Conservation (phyloP, 2,797 vertebrate species). For the Periparus ater region DNA sequence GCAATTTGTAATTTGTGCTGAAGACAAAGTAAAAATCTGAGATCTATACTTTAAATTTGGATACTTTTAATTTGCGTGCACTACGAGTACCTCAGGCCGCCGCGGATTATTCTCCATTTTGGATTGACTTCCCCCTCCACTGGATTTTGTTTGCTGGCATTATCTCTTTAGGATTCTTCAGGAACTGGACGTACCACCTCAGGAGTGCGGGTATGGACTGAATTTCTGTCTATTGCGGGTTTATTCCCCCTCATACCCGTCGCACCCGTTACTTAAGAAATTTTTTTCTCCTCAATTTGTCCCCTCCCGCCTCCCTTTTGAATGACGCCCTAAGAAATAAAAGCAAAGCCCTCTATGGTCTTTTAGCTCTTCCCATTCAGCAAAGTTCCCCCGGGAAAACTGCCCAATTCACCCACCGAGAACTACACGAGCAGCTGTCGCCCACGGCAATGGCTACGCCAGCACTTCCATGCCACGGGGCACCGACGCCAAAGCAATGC, state of each 20-base stretch:
- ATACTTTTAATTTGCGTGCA: slow-evolving; percentile 65
- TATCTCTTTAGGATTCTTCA: slow-evolving; percentile 78
- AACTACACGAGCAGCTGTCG: slow-evolving; percentile 71
- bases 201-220: slow-evolving; percentile 77
- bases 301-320: slow-evolving; percentile 47
- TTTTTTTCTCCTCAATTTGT: slow-evolving; percentile 45
- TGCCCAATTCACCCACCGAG: slow-evolving; percentile 79
- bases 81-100: slow-evolving; percentile 77
- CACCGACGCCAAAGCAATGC: not conserved
- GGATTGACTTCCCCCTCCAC: slow-evolving; percentile 82
- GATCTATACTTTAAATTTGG: slow-evolving; percentile 64
- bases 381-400: slow-evolving; percentile 68
- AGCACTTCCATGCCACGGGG: slow-evolving; percentile 72
- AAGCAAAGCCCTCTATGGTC: slow-evolving; percentile 37
- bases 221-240: slow-evolving; percentile 64
- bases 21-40: slow-evolving; percentile 57
- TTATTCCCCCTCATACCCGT: slow-evolving; percentile 73
- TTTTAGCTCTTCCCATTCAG: slow-evolving; percentile 69
- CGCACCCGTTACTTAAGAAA: slow-evolving; percentile 58
- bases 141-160: slow-evolving; percentile 74
- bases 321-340: slow-evolving; percentile 59
- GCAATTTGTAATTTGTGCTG: slow-evolving; percentile 54
- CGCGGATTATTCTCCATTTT: slow-evolving; percentile 83
- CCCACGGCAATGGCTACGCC: slow-evolving; percentile 7
- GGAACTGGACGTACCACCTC: slow-evolving; percentile 75